phyloP scores from a whole-genome alignment of 2,888 invertebrate genomes.

The Lithosia quadra region DNA sequence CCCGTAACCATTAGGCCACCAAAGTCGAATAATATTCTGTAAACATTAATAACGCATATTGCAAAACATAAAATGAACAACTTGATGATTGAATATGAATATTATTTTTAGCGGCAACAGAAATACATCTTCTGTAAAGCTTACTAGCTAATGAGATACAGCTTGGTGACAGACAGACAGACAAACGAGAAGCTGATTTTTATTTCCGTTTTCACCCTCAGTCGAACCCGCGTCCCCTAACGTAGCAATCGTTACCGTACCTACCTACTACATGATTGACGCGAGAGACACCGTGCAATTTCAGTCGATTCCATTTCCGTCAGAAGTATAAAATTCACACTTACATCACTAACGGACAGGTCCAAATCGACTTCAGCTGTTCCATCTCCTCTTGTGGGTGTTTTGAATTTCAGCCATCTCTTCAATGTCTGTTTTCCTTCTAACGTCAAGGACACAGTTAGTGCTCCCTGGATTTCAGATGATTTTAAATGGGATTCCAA shows the following conservation, averaged over 20 bases:
- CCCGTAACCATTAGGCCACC: slow-evolving; percentile 99
- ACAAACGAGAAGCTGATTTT: too few relatives aligned
- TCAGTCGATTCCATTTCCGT: too few relatives aligned
- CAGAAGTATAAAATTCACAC: slow-evolving; percentile 10
- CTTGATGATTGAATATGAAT: too few relatives aligned
- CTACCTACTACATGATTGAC: too few relatives aligned
- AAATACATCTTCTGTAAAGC: too few relatives aligned
- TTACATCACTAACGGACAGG: slow-evolving; percentile 72
- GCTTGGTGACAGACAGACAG: too few relatives aligned
- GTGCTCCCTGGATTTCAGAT: slow-evolving; percentile 60
- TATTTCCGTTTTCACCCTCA: too few relatives aligned
- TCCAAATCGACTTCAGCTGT: slow-evolving; percentile 65
- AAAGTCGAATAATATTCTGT: slow-evolving; percentile 82
- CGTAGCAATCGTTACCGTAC: neutral
- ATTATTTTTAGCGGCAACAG: too few relatives aligned
- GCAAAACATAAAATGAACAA: too few relatives aligned
- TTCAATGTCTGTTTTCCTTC: slow-evolving; percentile 68
- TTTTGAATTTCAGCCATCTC: slow-evolving; percentile 56
- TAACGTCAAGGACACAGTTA: slow-evolving; percentile 65
- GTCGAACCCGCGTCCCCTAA: neutral
- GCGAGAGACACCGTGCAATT: too few relatives aligned
- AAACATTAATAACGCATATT: too few relatives aligned
- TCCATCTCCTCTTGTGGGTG: slow-evolving; percentile 62
- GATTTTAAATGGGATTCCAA: slow-evolving; percentile 64
- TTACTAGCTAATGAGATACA: too few relatives aligned